phyloP scores from a whole-genome alignment of 2,113 vertebrate species.

The Mellivora capensis region DNA sequence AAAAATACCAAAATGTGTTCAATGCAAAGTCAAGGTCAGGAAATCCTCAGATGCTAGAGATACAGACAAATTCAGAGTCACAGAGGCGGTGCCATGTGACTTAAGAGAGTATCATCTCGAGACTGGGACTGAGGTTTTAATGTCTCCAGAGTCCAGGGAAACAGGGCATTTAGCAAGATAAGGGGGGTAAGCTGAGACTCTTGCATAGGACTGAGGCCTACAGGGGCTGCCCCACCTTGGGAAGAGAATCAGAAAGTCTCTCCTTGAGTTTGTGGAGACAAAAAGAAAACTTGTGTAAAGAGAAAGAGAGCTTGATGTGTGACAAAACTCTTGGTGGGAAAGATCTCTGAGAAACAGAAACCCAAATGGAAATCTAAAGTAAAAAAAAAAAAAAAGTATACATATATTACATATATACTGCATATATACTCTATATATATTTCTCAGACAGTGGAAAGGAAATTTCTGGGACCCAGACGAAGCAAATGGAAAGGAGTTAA shows the following conservation, averaged over 20 bases:
- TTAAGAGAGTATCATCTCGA: accelerated
- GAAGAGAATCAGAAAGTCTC: not conserved
- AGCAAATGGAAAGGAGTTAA: not conserved
- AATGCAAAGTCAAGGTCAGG: not conserved
- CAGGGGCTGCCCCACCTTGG: not conserved
- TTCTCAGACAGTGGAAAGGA: not conserved
- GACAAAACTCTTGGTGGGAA: not conserved
- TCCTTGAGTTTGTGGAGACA: not conserved
- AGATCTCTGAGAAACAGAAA: not conserved
- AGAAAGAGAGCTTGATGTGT: not conserved
- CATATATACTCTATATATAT: no score
- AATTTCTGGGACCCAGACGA: not conserved
- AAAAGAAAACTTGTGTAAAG: not conserved
- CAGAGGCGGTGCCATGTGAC: not conserved
- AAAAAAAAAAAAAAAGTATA: not conserved
- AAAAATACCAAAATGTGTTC: not conserved
- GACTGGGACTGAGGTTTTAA: not conserved
- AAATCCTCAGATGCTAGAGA: not conserved
- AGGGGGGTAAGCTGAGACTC: not conserved
- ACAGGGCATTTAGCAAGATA: not conserved
- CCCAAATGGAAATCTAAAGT: not conserved
- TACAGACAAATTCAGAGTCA: not conserved
- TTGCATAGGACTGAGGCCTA: accelerated
- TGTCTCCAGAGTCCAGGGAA: not conserved
- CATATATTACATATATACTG: no score